These are phyloP conservation scores for Branchinecta sandiegonensis DNA, from an alignment of 2,888 invertebrate genomes.

Conservation along the genomic window DNA sequence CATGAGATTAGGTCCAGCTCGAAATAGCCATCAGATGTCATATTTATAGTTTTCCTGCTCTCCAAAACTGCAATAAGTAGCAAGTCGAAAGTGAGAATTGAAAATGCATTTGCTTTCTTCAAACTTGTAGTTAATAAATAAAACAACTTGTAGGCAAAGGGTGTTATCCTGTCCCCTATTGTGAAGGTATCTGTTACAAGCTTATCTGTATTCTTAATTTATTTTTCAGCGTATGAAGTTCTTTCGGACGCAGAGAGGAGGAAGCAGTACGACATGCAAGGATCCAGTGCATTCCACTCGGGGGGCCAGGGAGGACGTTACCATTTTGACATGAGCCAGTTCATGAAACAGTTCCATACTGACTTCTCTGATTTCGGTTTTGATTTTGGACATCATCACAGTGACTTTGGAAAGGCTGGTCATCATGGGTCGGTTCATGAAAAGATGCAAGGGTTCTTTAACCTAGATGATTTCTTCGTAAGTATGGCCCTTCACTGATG, in stretches of 20 bases:
- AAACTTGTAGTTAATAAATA: too few relatives aligned
- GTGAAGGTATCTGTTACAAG: too few relatives aligned
- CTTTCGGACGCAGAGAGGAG: slow-evolving; percentile 36
- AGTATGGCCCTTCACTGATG: not conserved
- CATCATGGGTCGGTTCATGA: slow-evolving; percentile 24
- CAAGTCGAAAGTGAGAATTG: too few relatives aligned
- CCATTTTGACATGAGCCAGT: slow-evolving; percentile 35
- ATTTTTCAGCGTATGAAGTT: slow-evolving; percentile 37
- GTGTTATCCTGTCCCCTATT: too few relatives aligned
- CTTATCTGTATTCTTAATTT: slow-evolving; percentile 13
- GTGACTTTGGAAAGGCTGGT: slow-evolving; percentile 27
- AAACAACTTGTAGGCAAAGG: too few relatives aligned
- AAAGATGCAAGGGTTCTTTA: slow-evolving; percentile 24
- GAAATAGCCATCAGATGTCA: too few relatives aligned
- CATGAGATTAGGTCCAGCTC: too few relatives aligned
- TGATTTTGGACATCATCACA: slow-evolving; percentile 26
- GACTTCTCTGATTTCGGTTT: slow-evolving; percentile 26
- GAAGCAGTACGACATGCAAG: slow-evolving; percentile 36
- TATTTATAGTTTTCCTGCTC: too few relatives aligned
- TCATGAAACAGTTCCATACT: slow-evolving; percentile 34
- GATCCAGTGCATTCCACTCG: slow-evolving; percentile 32
- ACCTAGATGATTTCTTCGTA: slow-evolving; percentile 21
- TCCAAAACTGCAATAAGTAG: too few relatives aligned
- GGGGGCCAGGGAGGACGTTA: slow-evolving; percentile 30
- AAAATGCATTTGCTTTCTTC: too few relatives aligned